Evolutionary conservation across 2,888 invertebrate genomes (phyloP), one percentile per base, ranked within the genome.

Genomic region (Troides helena): DNA sequence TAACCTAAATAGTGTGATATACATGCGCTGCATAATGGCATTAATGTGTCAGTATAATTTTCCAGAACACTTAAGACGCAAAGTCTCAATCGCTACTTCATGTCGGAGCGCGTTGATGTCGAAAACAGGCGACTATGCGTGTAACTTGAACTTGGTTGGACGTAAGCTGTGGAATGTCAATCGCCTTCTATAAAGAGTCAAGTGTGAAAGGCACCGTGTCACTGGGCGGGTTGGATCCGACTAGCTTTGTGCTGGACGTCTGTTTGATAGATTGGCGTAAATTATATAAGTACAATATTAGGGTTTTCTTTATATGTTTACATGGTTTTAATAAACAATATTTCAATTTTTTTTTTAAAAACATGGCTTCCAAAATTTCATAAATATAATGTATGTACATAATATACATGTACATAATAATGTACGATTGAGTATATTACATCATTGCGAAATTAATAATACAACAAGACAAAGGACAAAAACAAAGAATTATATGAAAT

Each of bases 101-200:
- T 63, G 68, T 59, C 68, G 21, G 58, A 58, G 46, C 69, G 67
- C 70, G 66, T 70, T 67, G 70, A 67, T 66, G 65, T 71, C 67
- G 70, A 70, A 70, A 70, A 59, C 67, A 67, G 59, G 69, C 69
- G 62, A 61, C 65, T 56, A 57, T 65, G 70, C 72, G 70, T 74
- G 68, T 73, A 67, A 80, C 77, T 79, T 85, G 85, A 85, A 85
- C 84, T 81, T 80, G 80, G 75, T 76, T 72, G 69, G 66, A 72
- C 75, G 78, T 77, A 76, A 81, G 73, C 77, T 71, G 73, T 75
- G 87, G 88, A 89, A 89, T 88, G 89, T 78, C 75, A 87, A 82
- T 80, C 75, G 79, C 87, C 87, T 87, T 86, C 85, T 84, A 81
- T 81, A 82, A 84, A 80, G 75, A 74, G 77, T 76, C 76, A 77